Evolutionary conservation across 1,140 invertebrate genomes (phyloP).

Genomic region (Chrysoperla carnea): DNA sequence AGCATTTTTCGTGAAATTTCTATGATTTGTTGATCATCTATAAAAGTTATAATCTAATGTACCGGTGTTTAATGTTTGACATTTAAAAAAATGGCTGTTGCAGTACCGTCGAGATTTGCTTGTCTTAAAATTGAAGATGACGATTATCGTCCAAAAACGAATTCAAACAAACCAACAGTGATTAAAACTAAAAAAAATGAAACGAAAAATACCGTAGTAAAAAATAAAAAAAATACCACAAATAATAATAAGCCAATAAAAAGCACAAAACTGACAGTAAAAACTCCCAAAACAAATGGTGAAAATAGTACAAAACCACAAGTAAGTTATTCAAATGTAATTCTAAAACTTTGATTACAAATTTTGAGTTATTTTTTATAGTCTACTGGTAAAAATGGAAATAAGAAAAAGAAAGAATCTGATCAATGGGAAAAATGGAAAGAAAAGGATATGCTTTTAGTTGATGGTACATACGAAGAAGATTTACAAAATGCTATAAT

Average conservation of each 20-base stretch:
- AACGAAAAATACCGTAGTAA: conserved; percentile 9
- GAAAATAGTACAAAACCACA: background rate
- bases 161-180: conserved; percentile 1
- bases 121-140: conserved; percentile 39
- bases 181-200: conserved; percentile 20
- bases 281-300: background rate
- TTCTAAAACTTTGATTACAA: too few species aligned
- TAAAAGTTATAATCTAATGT: too few species aligned
- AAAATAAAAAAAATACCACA: conserved; percentile 10
- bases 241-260: conserved; percentile 4
- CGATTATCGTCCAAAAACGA: conserved; percentile 19
- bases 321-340: background rate
- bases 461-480: conserved; percentile 41
- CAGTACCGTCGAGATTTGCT: conserved; percentile 39
- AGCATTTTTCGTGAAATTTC: too few species aligned
- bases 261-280: background rate
- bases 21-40: too few species aligned
- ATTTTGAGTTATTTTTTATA: background rate
- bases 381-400: conserved; percentile 23
- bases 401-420: conserved; percentile 17
- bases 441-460: conserved; percentile 36
- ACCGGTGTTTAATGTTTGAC: too few species aligned
- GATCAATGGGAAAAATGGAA: conserved; percentile 42
- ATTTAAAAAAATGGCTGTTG: conserved; percentile 19
- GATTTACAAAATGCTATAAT: conserved; percentile 47